These are phyloP conservation scores for Scelioninae gen. 1 DNA, from an alignment of 2,888 invertebrate species.

Conservation along the genomic window DNA sequence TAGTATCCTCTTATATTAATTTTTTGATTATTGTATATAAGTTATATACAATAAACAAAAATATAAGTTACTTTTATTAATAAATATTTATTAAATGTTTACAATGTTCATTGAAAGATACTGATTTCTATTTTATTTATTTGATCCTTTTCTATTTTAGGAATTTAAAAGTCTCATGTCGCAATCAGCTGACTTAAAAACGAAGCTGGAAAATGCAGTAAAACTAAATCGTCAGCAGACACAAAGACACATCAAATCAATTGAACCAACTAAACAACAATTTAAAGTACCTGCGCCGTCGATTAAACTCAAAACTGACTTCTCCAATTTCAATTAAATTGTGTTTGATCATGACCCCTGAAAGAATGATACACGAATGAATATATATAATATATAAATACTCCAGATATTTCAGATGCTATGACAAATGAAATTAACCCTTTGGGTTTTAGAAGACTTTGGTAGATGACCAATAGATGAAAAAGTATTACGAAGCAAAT, in stretches of 20 bases:
- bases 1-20: too few species aligned
- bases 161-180: conserved; percentile 97
- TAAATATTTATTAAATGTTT: too few species aligned
- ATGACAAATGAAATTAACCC: too few species aligned
- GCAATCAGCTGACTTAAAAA: conserved; percentile 91
- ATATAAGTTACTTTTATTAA: too few species aligned
- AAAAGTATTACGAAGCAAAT: too few species aligned
- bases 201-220: conserved; percentile 93
- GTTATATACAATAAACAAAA: too few species aligned
- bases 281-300: conserved; percentile 86
- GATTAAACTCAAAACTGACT: conserved; percentile 97
- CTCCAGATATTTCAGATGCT: too few species aligned
- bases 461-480: too few species aligned
- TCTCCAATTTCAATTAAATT: conserved; percentile 93
- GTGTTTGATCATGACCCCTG: background rate
- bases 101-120: too few species aligned
- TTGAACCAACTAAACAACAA: conserved; percentile 80
- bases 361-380: conserved; percentile 5
- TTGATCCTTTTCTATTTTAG: conserved; percentile 83
- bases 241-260: conserved; percentile 84
- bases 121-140: too few species aligned
- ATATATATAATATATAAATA: background rate
- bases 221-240: conserved; percentile 88
- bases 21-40: too few species aligned
- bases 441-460: too few species aligned